These are phyloP conservation scores for Bubo bubo DNA, from an alignment of 2,113 vertebrate genomes.

Conservation along the genomic window DNA sequence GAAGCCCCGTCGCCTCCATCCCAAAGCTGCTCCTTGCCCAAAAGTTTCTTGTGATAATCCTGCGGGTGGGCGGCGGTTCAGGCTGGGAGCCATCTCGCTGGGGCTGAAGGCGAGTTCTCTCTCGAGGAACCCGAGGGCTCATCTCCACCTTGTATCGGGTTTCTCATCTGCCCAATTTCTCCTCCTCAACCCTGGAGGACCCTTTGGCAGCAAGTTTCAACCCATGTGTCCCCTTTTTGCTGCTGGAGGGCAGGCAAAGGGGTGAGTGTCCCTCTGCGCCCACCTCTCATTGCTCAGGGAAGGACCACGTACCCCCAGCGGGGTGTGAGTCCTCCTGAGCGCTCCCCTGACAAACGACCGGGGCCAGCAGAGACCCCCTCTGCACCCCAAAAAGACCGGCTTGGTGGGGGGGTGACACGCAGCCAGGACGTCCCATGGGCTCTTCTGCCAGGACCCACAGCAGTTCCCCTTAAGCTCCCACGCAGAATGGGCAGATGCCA, in stretches of 20 bases:
- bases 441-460: not conserved
- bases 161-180: not conserved
- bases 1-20: not conserved
- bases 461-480: not conserved
- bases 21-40: not conserved
- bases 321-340: not conserved
- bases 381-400: not conserved
- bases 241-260: not conserved
- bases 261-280: not conserved
- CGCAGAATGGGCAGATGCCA: rapidly evolving
- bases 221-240: rapidly evolving
- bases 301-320: rapidly evolving
- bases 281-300: not conserved
- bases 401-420: not conserved
- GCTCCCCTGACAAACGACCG: rapidly evolving
- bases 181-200: not conserved
- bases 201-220: not conserved
- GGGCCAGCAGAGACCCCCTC: not conserved
- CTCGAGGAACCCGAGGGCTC: not conserved
- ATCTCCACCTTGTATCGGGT: rapidly evolving
- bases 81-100: not conserved
- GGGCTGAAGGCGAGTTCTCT: rapidly evolving
- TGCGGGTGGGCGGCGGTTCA: rapidly evolving
- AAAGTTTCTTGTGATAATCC: rapidly evolving
- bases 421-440: not conserved